Base-by-base conservation (phyloP, 1,140 invertebrate species). In the Lasioglossum baleicum region DNA sequence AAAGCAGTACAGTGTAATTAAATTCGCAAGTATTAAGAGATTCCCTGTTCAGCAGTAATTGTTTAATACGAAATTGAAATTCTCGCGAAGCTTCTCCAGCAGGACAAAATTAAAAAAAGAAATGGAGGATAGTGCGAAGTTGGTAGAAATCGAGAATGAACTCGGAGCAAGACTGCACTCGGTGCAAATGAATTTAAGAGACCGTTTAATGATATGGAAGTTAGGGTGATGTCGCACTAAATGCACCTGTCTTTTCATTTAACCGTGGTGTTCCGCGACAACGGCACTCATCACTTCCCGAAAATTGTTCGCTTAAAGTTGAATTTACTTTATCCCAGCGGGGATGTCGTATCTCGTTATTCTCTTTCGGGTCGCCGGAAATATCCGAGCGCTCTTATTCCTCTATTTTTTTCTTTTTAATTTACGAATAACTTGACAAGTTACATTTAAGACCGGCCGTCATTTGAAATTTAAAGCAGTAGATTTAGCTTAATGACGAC, bases 101-200 rank as follows among this genome's bases (percentile, higher is more conserved):
- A 17, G 35, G 42, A n/a, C 15, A 35, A 42, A n/a, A 65, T 7
- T 4, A 42, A 22, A 60, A 26, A 22, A 7, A 60, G 26, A 22
- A 60, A 26, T 22, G 10, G 22, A 6, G 58, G 58, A 20, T n/a
- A 20, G n/a, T 0, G 40, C 5, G 63, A 64, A 64, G 20, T 64
- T 64, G 13, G 35, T 35, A 65, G 35, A 65, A 65, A 65, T 65
- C 40, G 31, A n/a, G 35, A 35, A 42, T 15, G 64, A 10, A 42
- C 20, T 60, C 58, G 58, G 20, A 26, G 58, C 58, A n/a, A 60
- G 22, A 13, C 58, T 60, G 58, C 22, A 15, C 48, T 69, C 44
- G 13, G 6, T 56, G 67, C n/a, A 51, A 69, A 69, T 69, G 48
- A 69, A 56, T 69, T 69, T 69, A 69, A 69, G 67, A 69, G 67